These are phyloP conservation scores for Nannobrachium achirus DNA, from an alignment of 2,113 vertebrate genomes.

Conservation along the genomic window DNA sequence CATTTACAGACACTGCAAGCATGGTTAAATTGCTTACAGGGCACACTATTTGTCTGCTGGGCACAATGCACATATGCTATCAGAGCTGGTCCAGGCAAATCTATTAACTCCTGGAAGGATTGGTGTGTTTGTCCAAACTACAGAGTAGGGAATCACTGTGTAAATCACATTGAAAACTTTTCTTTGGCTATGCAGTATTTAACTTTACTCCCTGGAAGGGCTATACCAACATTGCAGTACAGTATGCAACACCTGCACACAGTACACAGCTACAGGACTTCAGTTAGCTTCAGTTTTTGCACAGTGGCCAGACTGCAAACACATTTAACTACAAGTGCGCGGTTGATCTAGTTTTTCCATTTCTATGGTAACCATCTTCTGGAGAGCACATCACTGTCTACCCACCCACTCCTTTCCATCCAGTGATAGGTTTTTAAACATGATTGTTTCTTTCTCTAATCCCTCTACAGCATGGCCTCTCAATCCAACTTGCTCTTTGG, in stretches of 20 bases:
- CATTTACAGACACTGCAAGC: constrained; percentile 15
- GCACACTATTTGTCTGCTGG: constrained; percentile 25
- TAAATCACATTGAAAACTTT: not conserved
- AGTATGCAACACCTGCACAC: not conserved
- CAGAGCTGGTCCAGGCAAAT: constrained; percentile 23
- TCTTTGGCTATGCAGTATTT: not conserved
- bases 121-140: constrained; percentile 16
- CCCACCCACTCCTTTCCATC: constrained; percentile 29
- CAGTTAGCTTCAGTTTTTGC: not conserved
- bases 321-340: constrained; percentile 18
- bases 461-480: constrained; percentile 78
- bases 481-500: constrained; percentile 81
- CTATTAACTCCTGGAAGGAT: constrained; percentile 3
- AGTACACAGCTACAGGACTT: not conserved
- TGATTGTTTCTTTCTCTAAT: constrained; percentile 54
- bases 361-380: constrained; percentile 27
- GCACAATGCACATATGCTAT: constrained; percentile 33
- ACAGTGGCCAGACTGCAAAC: constrained; percentile 17
- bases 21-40: constrained; percentile 36
- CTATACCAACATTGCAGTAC: not conserved
- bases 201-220: constrained; percentile 2
- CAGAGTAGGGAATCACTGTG: constrained; percentile 14
- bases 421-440: constrained; percentile 51
- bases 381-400: constrained; percentile 27
- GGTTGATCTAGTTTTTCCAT: constrained; percentile 42